These are phyloP conservation scores for Hipparchia semele DNA, from an alignment of 2,888 invertebrate species.

Conservation along the genomic window DNA sequence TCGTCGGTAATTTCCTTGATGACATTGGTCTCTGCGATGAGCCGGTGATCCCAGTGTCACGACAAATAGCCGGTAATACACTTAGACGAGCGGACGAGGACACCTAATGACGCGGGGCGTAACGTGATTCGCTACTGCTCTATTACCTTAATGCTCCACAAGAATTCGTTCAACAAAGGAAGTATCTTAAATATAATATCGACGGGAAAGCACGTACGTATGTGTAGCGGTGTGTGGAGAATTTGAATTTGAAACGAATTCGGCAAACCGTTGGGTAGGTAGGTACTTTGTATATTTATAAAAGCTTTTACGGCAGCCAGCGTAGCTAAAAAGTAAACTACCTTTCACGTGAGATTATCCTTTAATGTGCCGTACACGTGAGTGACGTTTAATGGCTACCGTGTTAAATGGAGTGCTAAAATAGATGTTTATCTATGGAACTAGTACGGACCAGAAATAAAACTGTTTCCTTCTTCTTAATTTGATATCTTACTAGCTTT, in stretches of 20 bases:
- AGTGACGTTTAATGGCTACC: slow-evolving; percentile 43
- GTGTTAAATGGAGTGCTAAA: slow-evolving; percentile 43
- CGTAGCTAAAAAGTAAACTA: slow-evolving; percentile 36
- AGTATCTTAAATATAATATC: slow-evolving; percentile 69
- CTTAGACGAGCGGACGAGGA: slow-evolving; percentile 62
- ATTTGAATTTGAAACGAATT: slow-evolving; percentile 52
- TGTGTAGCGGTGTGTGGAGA: slow-evolving; percentile 52
- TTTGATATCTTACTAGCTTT: too few relatives aligned
- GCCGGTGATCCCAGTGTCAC: slow-evolving; percentile 64
- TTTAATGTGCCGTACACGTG: slow-evolving; percentile 39
- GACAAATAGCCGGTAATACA: slow-evolving; percentile 76
- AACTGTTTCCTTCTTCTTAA: neutral
- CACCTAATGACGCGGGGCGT: slow-evolving; percentile 66
- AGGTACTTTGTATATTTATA: slow-evolving; percentile 31
- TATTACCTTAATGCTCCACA: slow-evolving; percentile 71
- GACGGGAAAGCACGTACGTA: slow-evolving; percentile 50
- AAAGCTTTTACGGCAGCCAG: slow-evolving; percentile 34
- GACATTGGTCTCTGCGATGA: slow-evolving; percentile 55
- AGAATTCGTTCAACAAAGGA: slow-evolving; percentile 72
- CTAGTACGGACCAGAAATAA: neutral
- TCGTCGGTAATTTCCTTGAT: slow-evolving; percentile 44
- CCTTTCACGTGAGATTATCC: slow-evolving; percentile 39
- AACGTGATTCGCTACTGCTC: slow-evolving; percentile 74
- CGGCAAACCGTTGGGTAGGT: slow-evolving; percentile 18
- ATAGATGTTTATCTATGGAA: neutral